Evolutionary conservation across 2,888 invertebrate genomes (phyloP), one percentile per base, ranked within the genome.

Genomic region (Xanthorhoe spadicearia): DNA sequence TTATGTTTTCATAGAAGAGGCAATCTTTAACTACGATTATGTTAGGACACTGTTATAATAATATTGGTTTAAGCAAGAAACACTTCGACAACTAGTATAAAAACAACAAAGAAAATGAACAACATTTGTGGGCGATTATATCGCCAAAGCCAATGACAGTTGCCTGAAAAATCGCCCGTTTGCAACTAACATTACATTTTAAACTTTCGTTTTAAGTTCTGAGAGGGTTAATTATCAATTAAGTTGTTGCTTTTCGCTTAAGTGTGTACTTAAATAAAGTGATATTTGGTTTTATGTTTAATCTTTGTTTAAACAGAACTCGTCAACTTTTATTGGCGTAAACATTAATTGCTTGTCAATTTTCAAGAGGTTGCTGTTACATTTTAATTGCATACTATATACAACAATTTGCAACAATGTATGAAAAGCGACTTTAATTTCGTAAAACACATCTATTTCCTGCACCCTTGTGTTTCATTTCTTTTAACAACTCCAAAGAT

Each of bases 131-230:
- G 23, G 1, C 32, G 32, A 32, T 7, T 7, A 7, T 6, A 32
- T 32, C 6, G 32, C 32, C 32, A 32, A 0, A 0, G 8, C 32
- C 2, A 6, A 32, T 32, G 5, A 32, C 32, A 32, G 5, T 43
- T 2, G 43, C n/a, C n/a, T 43, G 6, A 17, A 17, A 48, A 48
- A 8, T 48, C 15, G 48, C 48, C 48, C 48, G 48, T 17, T 17
- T 8, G 15, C 13, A 43, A 13, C 66, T 61, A 68, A 74, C 78
- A 79, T 78, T 76, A 79, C 78, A 81, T 76, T 79, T 79, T 77
- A 78, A 43, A 82, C 77, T 80, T 65, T 72, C 74, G 80, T 77
- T 83, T 76, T 69, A 80, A 83, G 75, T 81, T 80, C 75, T 73
- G 62, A 72, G 71, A 67, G 74, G 70, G 65, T 78, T 79, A 76